These are phyloP conservation scores for Phaonia tiefii DNA, from an alignment of 2,888 invertebrate species.

Conservation along the genomic window DNA sequence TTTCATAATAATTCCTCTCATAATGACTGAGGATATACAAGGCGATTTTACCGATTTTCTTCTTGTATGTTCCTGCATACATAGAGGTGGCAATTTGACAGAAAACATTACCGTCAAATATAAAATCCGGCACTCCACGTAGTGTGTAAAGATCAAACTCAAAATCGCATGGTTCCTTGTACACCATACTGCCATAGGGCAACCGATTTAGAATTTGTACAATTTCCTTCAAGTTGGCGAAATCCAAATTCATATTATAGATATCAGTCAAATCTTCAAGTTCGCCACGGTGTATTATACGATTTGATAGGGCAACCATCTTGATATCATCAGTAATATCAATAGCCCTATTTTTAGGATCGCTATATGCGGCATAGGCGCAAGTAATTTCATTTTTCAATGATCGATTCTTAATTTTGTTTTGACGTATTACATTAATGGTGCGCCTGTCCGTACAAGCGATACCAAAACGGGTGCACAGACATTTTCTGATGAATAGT, in stretches of 20 bases:
- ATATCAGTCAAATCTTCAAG: neutral
- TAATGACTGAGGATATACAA: slow-evolving; percentile 5
- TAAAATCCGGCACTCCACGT: neutral
- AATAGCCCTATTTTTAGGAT: neutral
- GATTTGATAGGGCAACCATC: slow-evolving; percentile 3
- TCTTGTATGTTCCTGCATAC: neutral
- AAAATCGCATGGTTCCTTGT: neutral
- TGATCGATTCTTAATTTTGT: neutral
- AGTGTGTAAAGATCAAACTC: neutral
- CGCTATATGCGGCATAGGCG: neutral
- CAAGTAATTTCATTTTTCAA: neutral
- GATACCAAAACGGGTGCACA: neutral
- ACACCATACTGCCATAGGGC: neutral
- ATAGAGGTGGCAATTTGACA: slow-evolving; percentile 7
- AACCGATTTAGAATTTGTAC: neutral
- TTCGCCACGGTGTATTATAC: neutral
- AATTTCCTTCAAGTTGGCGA: neutral
- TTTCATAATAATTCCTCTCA: neutral
- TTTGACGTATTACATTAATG: neutral
- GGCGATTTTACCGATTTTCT: neutral
- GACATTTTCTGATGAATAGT: slow-evolving; percentile 9
- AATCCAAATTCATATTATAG: neutral
- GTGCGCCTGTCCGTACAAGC: neutral
- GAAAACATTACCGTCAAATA: slow-evolving; percentile 17
- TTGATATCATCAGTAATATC: neutral